These are phyloP conservation scores for Strix aluco DNA, from an alignment of 2,113 vertebrate genomes.

Conservation along the genomic window DNA sequence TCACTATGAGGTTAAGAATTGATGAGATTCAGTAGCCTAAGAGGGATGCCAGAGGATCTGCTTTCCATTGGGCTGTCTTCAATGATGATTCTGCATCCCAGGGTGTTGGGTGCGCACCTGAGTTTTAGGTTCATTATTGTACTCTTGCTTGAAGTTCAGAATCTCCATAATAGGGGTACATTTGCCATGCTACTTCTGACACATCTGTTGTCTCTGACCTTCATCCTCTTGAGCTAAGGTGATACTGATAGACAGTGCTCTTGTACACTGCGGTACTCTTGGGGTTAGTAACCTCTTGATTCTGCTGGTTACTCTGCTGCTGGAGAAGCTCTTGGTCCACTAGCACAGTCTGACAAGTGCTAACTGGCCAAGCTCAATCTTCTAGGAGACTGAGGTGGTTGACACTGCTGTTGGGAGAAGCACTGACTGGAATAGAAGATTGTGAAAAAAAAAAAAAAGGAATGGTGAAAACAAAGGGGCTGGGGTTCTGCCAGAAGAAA, in stretches of 20 bases:
- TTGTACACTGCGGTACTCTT: background rate
- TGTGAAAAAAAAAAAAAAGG: background rate
- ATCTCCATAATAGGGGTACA: background rate
- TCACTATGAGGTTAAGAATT: background rate
- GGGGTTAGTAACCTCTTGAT: background rate
- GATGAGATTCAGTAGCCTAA: background rate
- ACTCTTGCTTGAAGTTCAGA: background rate
- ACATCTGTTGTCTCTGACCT: background rate
- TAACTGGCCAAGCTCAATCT: background rate
- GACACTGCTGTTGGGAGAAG: background rate
- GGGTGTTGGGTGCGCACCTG: background rate
- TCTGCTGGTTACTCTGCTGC: background rate
- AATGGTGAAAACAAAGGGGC: background rate
- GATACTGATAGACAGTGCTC: background rate
- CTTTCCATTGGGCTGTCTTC: background rate
- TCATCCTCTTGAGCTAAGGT: background rate
- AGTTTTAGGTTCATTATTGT: background rate
- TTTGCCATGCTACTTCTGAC: background rate
- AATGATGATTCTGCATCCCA: background rate
- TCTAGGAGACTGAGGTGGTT: background rate
- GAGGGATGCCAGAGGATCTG: background rate
- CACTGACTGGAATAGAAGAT: background rate
- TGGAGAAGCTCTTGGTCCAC: background rate
- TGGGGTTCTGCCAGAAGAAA: background rate
- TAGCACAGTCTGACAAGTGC: background rate